Base-by-base conservation (phyloP, 1,140 invertebrate species). In the Orussus abietinus region DNA sequence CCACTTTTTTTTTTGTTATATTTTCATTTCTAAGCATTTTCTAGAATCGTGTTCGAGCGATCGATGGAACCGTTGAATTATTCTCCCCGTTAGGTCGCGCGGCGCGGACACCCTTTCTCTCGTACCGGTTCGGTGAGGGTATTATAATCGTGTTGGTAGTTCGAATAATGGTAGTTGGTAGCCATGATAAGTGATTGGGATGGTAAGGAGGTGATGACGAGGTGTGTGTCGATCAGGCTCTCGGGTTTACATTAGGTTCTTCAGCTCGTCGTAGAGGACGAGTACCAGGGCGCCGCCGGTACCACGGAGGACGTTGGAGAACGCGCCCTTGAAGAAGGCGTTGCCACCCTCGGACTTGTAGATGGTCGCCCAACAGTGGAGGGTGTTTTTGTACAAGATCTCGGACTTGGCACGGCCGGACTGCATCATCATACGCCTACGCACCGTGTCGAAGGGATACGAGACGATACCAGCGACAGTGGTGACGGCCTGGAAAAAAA, bases 361-460 rank as follows among this genome's bases (percentile, higher is more conserved):
- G 53, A 88, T 84, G 36, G 82, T 86, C 6, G 45, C 62, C 83
- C 86, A 88, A 67, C 82, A 86, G 59, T 86, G 79, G 18, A 82
- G 54, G 7, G 85, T 88, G 71, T 66, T 84, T 64, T 81, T 86
- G 79, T 88, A 88, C 52, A 82, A 64, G 39, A 83, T 78, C 9
- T 88, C 84, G 19, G 57, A 55, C 58, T 81, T 80, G 22, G 79
- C 75, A 48, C 80, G 77, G 13, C 85, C 85, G 61, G 83, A 85
- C 75, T 88, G 84, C 86, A 89, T 89, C 86, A 92, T 92, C 88
- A 92, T 91, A 65, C 90, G 82, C 68, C 90, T 81, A 75, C 90
- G 79, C 31, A 92, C 89, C 31, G 90, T 92, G 68, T 92, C 90
- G 67, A 90, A 89, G 53, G 90, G 90, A 79, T 92, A 92, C 10